Evolutionary conservation across 2,113 vertebrate genomes (phyloP).

Genomic region (Seriola quinqueradiata): DNA sequence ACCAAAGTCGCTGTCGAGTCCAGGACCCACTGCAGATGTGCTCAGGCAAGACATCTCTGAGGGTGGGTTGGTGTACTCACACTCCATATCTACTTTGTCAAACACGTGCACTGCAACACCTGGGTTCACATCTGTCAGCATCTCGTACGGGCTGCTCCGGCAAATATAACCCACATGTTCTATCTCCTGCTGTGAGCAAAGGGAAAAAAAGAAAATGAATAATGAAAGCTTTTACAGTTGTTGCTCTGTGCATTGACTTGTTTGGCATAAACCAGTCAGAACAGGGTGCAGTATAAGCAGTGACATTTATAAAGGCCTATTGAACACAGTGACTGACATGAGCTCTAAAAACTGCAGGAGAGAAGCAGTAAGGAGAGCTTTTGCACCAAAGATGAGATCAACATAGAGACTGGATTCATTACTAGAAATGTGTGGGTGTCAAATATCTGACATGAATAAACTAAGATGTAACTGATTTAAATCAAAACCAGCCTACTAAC

Average conservation of each 20-base stretch:
- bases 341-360: no score
- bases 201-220: neutral
- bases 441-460: neutral
- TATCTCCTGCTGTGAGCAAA: constrained; percentile 36
- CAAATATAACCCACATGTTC: constrained; percentile 35
- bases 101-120: constrained; percentile 40
- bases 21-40: constrained; percentile 78
- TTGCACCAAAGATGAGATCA: no score
- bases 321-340: no score
- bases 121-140: constrained; percentile 47
- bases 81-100: constrained; percentile 71
- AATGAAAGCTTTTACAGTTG: no score
- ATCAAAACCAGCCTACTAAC: neutral
- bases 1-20: constrained; percentile 89
- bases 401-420: neutral
- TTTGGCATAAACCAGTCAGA: neutral
- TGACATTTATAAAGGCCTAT: neutral
- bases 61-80: constrained; percentile 66
- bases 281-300: neutral
- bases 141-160: constrained; percentile 75
- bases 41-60: constrained; percentile 63
- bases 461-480: neutral
- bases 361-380: no score
- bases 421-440: neutral
- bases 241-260: neutral